Percentiles rank a stretch among this genome's conserved stretches.
Evolutionary conservation across 2,888 invertebrate genomes (phyloP).

Genomic region (Drosophila koepferae): DNA sequence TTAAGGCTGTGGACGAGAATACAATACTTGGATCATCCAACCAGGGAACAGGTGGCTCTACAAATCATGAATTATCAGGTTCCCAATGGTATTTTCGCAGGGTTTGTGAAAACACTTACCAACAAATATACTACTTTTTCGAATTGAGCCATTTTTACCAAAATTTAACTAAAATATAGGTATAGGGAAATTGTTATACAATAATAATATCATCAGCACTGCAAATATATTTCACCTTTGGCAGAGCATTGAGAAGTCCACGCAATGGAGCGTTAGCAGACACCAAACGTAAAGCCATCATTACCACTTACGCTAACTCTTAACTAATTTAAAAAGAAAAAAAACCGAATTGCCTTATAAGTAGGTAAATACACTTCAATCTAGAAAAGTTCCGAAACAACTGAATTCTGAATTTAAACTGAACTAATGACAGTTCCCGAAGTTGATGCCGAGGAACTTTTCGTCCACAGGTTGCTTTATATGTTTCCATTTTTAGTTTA

Average conservation of each 20-base stretch:
- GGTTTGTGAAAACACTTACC: conserved; percentile 10
- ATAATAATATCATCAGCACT: neutral
- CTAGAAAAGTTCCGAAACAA: conserved; percentile 6
- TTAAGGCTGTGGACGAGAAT: conserved; percentile 40
- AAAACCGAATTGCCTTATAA: neutral
- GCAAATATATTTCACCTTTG: conserved; percentile 34
- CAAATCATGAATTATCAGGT: neutral
- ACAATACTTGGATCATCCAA: conserved; percentile 43
- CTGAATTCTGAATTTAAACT: conserved; percentile 7
- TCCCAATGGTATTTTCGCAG: neutral
- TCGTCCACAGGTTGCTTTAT: conserved; percentile 18
- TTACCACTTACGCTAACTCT: neutral
- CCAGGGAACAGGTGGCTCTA: conserved; percentile 46
- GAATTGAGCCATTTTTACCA: neutral
- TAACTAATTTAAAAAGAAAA: neutral
- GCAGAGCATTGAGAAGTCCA: conserved; percentile 1
- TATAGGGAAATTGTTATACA: neutral
- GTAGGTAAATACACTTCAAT: conserved; percentile 7
- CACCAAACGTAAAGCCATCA: conserved; percentile 46
- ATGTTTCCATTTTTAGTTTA: neutral
- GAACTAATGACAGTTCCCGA: neutral
- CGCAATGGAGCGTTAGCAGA: neutral
- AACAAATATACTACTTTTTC: conserved; percentile 3
- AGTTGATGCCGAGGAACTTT: neutral
- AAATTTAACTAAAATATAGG: conserved; percentile 1